Percentiles rank a stretch among this genome's conserved stretches.
These are phyloP conservation scores for Setophaga coronata DNA, from an alignment of 2,113 vertebrate genomes.

Conservation along the genomic window DNA sequence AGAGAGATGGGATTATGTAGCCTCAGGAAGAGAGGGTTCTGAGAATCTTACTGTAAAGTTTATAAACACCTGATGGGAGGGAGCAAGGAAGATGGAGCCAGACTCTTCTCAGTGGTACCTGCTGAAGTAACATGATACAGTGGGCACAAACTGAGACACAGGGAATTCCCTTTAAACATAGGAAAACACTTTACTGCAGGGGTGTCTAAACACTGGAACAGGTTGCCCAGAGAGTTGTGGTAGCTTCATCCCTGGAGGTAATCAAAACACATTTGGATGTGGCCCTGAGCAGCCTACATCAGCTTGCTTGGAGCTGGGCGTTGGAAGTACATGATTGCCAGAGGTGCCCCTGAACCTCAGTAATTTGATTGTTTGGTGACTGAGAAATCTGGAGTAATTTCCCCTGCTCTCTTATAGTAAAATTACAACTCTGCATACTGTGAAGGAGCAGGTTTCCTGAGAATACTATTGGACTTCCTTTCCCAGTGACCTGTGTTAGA, in stretches of 20 bases:
- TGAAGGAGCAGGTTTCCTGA: neutral
- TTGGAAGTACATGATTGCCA: neutral
- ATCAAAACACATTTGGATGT: neutral
- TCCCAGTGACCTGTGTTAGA: neutral
- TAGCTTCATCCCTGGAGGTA: neutral
- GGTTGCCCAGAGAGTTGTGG: neutral
- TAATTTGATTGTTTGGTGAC: neutral
- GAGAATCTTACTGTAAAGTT: neutral
- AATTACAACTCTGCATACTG: neutral
- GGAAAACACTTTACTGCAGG: neutral
- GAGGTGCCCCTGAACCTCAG: neutral
- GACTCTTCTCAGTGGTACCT: neutral
- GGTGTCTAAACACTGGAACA: neutral
- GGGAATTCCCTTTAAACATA: neutral
- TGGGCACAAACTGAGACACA: neutral
- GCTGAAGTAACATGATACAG: neutral
- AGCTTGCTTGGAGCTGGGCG: neutral
- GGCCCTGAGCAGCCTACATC: neutral
- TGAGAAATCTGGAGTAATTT: neutral
- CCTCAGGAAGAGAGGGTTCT: neutral
- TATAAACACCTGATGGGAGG: neutral
- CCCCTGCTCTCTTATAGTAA: neutral
- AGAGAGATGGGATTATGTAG: neutral
- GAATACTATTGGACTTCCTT: neutral
- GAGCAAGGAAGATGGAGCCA: neutral